Percentiles rank a stretch among this genome's conserved stretches.
These are phyloP conservation scores for Eupithecia insigniata DNA, from an alignment of 2,888 invertebrate species.

Conservation along the genomic window DNA sequence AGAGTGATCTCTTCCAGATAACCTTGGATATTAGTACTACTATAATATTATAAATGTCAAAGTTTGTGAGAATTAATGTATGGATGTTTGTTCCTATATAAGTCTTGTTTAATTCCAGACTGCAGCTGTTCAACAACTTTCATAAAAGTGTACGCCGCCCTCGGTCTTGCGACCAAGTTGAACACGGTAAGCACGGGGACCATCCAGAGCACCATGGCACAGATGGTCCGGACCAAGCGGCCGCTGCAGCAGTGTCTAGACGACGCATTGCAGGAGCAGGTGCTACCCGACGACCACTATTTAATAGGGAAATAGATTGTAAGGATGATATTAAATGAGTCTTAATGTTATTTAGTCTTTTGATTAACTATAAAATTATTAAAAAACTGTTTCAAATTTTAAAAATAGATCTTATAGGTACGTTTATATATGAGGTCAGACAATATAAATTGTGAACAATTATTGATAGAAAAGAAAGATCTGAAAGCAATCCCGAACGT, in stretches of 20 bases:
- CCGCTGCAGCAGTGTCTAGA: conserved; percentile 84
- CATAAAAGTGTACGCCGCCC: conserved; percentile 88
- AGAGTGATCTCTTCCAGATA: no score
- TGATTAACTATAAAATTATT: neutral
- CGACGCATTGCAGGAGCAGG: conserved; percentile 71
- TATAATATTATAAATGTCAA: no score
- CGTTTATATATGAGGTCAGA: no score
- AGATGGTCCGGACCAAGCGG: conserved; percentile 81
- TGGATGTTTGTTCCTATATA: no score
- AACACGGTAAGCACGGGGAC: conserved; percentile 86
- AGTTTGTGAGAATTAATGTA: no score
- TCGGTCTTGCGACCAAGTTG: conserved; percentile 86
- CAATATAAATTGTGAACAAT: no score
- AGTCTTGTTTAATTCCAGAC: conserved; percentile 59
- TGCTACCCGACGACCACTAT: conserved; percentile 79
- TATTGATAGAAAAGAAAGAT: no score
- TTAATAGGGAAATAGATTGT: conserved; percentile 61
- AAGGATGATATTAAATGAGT: conserved; percentile 15
- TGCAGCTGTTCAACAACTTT: conserved; percentile 86
- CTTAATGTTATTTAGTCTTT: neutral
- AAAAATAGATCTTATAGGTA: no score
- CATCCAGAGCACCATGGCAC: conserved; percentile 86
- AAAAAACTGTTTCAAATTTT: no score
- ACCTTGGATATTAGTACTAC: no score
- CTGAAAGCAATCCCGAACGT: no score